Conservation (phyloP, 2,888 invertebrate species). For the Pasiphila rectangulata region DNA sequence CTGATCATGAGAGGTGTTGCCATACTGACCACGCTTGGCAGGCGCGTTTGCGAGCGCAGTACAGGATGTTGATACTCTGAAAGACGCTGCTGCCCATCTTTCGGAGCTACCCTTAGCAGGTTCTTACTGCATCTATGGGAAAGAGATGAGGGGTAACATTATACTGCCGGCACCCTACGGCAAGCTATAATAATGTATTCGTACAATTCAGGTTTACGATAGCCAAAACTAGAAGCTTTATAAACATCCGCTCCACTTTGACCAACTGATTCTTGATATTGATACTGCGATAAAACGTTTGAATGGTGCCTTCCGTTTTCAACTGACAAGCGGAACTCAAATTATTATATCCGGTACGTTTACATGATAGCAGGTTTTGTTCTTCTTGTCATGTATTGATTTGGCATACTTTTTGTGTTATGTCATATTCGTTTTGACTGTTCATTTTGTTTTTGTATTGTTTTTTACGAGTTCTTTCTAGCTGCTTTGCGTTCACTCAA, state of each 20-base stretch:
- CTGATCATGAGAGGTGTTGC: too few species aligned
- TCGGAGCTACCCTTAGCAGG: too few species aligned
- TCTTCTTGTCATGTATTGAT: constrained; percentile 14
- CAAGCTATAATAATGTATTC: too few species aligned
- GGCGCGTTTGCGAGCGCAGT: too few species aligned
- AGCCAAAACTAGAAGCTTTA: not conserved
- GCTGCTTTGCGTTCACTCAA: not conserved
- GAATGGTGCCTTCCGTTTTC: constrained; percentile 8
- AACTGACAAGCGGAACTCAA: constrained; percentile 7
- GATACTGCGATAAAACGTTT: not conserved
- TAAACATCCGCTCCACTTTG: not conserved
- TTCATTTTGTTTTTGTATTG: not conserved
- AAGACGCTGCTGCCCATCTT: too few species aligned
- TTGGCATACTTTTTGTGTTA: constrained; percentile 15
- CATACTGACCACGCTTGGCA: too few species aligned
- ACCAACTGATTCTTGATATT: not conserved
- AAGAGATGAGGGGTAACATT: too few species aligned
- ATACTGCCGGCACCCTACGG: too few species aligned
- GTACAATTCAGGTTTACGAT: too few species aligned
- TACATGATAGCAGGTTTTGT: constrained; percentile 11
- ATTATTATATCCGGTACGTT: constrained; percentile 13
- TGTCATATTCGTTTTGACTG: constrained; percentile 1
- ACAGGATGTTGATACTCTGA: too few species aligned
- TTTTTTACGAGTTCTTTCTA: not conserved
- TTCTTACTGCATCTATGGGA: too few species aligned